Base-by-base conservation (phyloP, 92 coral and sea anemone species). In the Umimayanthus kanabou region DNA sequence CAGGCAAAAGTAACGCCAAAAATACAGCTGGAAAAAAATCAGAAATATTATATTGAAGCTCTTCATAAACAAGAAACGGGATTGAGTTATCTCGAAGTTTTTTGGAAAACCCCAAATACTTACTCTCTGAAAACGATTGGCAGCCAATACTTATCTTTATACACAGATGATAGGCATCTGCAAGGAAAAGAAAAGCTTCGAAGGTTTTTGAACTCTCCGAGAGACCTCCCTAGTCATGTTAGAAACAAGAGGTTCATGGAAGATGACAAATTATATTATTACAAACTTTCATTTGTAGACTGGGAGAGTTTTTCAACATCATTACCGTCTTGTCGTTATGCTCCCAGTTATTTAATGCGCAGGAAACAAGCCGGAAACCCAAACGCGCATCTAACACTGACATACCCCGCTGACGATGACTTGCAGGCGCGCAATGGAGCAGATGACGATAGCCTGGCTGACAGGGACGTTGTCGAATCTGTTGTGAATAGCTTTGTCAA, bases 41-140 rank as follows among this genome's bases (percentile, higher is more conserved):
- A 89, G 29, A 94, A 93, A 85, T 94, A 93, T 72, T 94, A 94
- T 71, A 93, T 94, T 30, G 98, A 94, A 79, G 95, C 90, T 16
- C 82, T 94, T 11, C 98, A 94, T 74, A 94, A 94, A 39, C 98
- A 94, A 49, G 93, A 86, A 25, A 85, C 83, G 18, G 98, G 98
- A 0, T 73, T 92, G 72, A 93, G 98, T 82, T 95, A 94, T 79
- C 74, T 94, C 37, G 92, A 94, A 86, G 95, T 94, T 4, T 86
- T 91, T 28, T 94, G 98, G 98, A 94, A 94, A 80, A 83, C 82
- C 47, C 98, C 98, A 1, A 71, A 89, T 14, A 88, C 89, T 3
- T 49, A 89, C 47, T 77, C 86, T 8, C 82, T 92, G 25, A 88
- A 40, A 65, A 88, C 88, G 47, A 91, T 94, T 8, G 78, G 84